Percentiles rank a stretch among this genome's conserved stretches.
These are phyloP conservation scores for Trachythela sp. DNA, from an alignment of 64 coral and sea anemone genomes.

Conservation along the genomic window DNA sequence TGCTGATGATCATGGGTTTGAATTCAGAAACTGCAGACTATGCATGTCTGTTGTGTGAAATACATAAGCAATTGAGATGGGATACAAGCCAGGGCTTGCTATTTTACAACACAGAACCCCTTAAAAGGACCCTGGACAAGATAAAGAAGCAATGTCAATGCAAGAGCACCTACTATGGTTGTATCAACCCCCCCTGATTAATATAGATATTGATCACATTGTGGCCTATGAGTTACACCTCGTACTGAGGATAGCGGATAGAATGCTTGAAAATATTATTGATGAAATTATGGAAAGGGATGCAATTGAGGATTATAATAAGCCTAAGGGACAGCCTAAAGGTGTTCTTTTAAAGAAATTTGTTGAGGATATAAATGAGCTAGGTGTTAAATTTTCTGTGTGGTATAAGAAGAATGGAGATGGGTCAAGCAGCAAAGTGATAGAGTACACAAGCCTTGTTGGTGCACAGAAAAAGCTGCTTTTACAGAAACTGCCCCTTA, in stretches of 20 bases:
- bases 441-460: conserved; percentile 36
- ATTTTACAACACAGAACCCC: neutral
- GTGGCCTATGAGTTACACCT: conserved; percentile 53
- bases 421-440: conserved; percentile 33
- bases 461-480: conserved; percentile 40
- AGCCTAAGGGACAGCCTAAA: conserved; percentile 23
- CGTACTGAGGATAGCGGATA: conserved; percentile 39
- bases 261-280: conserved; percentile 49
- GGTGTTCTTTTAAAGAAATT: neutral
- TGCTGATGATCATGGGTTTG: neutral
- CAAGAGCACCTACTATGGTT: neutral
- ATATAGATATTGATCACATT: conserved; percentile 17
- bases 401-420: conserved; percentile 7
- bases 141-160: neutral
- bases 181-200: conserved; percentile 26
- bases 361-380: conserved; percentile 23
- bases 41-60: neutral
- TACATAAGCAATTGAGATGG: neutral
- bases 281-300: conserved; percentile 55
- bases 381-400: conserved; percentile 27
- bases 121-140: neutral
- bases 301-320: conserved; percentile 40
- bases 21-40: neutral
- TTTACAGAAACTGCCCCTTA: neutral
- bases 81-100: neutral